Conservation (phyloP, 2,797 vertebrate genomes). For the Sebastes cheni region DNA sequence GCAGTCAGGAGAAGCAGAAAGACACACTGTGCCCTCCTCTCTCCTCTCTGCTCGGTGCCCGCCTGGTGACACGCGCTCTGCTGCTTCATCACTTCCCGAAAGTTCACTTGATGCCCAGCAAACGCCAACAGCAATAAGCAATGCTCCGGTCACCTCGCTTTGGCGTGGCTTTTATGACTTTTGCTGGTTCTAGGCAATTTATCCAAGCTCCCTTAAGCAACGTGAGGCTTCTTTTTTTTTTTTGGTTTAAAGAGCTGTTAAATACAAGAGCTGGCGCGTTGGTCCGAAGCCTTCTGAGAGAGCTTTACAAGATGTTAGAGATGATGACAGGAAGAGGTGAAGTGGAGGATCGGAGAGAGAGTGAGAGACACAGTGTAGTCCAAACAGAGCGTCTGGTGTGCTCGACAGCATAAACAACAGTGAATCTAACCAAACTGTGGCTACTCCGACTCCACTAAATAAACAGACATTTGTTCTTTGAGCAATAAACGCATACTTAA, state of each 20-base stretch:
- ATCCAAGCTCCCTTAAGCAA: constrained; percentile 42
- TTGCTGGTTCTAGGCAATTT: constrained; percentile 44
- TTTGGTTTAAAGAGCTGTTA: constrained; percentile 51
- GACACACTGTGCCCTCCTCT: constrained; percentile 1
- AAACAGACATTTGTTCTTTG: constrained; percentile 25
- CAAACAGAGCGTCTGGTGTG: constrained; percentile 41
- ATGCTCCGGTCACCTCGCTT: constrained; percentile 45
- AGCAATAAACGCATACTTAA: constrained; percentile 51
- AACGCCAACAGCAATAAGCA: constrained; percentile 69
- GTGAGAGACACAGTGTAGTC: constrained; percentile 5
- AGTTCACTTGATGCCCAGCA: constrained; percentile 37
- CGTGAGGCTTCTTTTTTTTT: constrained; percentile 1
- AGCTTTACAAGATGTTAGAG: constrained; percentile 49
- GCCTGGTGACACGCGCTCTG: constrained; percentile 40
- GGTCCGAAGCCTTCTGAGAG: constrained; percentile 31
- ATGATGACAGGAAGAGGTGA: constrained; percentile 35
- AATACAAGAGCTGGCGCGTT: constrained; percentile 39
- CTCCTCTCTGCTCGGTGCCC: constrained; percentile 11
- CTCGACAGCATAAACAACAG: constrained; percentile 39
- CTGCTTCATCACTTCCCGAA: constrained; percentile 71
- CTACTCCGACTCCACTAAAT: background rate
- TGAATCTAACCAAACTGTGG: constrained; percentile 34
- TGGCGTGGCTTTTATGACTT: constrained; percentile 41
- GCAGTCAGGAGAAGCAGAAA: background rate
- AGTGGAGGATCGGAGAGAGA: background rate